Base-by-base conservation (phyloP, 2,888 invertebrate species). In the Tromatobia lineatoria region DNA sequence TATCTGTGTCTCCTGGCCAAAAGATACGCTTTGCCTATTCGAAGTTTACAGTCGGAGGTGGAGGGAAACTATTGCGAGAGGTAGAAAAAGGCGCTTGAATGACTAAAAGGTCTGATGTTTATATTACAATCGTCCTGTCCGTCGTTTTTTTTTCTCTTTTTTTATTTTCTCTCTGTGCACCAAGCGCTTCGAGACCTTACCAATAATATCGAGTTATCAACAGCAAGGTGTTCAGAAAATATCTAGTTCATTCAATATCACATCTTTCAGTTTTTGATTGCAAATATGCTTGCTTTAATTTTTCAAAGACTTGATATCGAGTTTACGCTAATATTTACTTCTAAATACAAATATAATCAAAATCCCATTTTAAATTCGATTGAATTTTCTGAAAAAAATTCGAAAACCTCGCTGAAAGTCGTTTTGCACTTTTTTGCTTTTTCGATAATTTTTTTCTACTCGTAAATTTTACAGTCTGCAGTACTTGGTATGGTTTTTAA, bases 11-110 rank as follows among this genome's bases (percentile, higher is more conserved):
- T 78, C 57, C 59, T 69, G 57, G 71, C 69, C 57, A 81, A 78
- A 73, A 69, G 57, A 47, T 29, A 75, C 67, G 18, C 23, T 38
- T 81, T 64, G 78, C 66, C 67, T 85, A 75, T 85, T 76, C 71
- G 45, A 78, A 77, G 71, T 73, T 80, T 76, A 13, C 57, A 64
- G 76, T 80, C 47, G 38, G 34, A 70, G 52, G 54, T 50, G 18
- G 34, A 73, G 67, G 73, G 34, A 81, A 80, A 84, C 70, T 59
- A 70, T 84, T 71, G 74, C 71, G 23, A 29, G 59, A 13, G 66
- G 34, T 71, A n/a, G 67, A n/a, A 75, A 70, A 66, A 78, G 73
- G 25, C 23, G 50, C 73, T 25, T 50, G 61, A 38, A 54, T 18
- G 52, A 45, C 52, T 77, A 11, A 34, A 66, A 81, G 29, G 29